A percentile compares a stretch with the other conserved stretches of the same genome.
Evolutionary conservation across 2,797 vertebrate species (phyloP).

Genomic region (Iguana delicatissima): DNA sequence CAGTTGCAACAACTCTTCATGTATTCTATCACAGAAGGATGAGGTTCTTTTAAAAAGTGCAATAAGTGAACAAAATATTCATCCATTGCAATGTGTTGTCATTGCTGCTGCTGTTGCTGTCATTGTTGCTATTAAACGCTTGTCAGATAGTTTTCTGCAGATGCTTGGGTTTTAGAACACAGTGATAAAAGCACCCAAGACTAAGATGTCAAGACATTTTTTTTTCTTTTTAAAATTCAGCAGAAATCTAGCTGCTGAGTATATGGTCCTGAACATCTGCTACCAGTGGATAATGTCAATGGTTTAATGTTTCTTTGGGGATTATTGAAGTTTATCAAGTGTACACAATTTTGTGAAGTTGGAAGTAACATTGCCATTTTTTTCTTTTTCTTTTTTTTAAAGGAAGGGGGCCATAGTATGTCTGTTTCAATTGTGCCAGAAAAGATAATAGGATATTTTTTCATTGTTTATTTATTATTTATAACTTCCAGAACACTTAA

Average conservation of each 20-base stretch:
- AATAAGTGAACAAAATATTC: not conserved
- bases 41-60: not conserved
- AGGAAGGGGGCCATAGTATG: not conserved
- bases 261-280: constrained; percentile 42
- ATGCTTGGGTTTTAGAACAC: not conserved
- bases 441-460: not conserved
- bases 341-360: constrained; percentile 17
- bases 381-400: not conserved
- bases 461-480: constrained; percentile 4
- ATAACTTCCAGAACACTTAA: constrained; percentile 4
- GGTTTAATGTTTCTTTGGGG: constrained; percentile 37
- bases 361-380: not conserved
- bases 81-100: not conserved
- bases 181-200: constrained; percentile 19
- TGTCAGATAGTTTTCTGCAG: constrained; percentile 4
- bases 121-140: not conserved
- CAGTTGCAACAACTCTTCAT: not conserved
- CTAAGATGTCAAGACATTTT: constrained; percentile 6
- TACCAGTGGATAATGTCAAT: constrained; percentile 29
- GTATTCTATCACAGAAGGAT: not conserved
- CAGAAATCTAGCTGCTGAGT: constrained; percentile 27
- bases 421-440: not conserved
- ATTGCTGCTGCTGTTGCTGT: too few species aligned
- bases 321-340: constrained; percentile 30
- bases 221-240: constrained; percentile 28